These are phyloP conservation scores for Myotis findleyi DNA, from an alignment of 2,797 vertebrate genomes.

Conservation along the genomic window DNA sequence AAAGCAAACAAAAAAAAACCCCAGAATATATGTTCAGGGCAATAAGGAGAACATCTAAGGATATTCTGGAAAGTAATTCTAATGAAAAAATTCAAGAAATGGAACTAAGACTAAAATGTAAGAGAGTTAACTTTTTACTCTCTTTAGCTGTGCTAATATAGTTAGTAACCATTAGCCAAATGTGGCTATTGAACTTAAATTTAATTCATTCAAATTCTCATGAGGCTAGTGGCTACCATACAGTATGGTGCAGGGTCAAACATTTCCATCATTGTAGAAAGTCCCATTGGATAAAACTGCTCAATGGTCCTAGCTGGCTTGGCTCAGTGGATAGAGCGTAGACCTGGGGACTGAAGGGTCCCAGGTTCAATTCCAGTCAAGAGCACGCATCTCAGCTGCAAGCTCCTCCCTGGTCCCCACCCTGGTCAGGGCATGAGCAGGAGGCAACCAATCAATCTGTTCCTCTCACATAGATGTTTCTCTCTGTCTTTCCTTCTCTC, in stretches of 20 bases:
- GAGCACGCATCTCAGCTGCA: too few relatives aligned
- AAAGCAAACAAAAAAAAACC: too few relatives aligned
- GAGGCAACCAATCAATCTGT: too few relatives aligned
- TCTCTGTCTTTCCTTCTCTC: too few relatives aligned
- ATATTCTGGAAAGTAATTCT: conserved; percentile 7
- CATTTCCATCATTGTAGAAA: neutral
- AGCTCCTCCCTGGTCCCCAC: too few relatives aligned
- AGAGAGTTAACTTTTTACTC: neutral
- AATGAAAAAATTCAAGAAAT: neutral
- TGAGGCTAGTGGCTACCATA: neutral
- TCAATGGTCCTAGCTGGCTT: too few relatives aligned
- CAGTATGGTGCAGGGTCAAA: neutral
- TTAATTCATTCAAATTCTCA: neutral
- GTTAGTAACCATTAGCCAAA: neutral
- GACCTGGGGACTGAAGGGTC: too few relatives aligned
- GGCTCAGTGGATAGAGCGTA: too few relatives aligned
- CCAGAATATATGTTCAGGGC: neutral
- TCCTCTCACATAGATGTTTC: too few relatives aligned
- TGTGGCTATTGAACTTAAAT: neutral
- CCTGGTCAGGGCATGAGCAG: too few relatives aligned
- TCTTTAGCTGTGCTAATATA: neutral
- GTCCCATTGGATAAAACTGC: neutral
- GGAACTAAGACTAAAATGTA: neutral
- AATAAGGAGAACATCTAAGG: conserved; percentile 39
- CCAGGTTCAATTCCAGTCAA: too few relatives aligned